Base-by-base conservation (phyloP, 35 echinoderm and acorn worm species). In the Apostichopus californicus region DNA sequence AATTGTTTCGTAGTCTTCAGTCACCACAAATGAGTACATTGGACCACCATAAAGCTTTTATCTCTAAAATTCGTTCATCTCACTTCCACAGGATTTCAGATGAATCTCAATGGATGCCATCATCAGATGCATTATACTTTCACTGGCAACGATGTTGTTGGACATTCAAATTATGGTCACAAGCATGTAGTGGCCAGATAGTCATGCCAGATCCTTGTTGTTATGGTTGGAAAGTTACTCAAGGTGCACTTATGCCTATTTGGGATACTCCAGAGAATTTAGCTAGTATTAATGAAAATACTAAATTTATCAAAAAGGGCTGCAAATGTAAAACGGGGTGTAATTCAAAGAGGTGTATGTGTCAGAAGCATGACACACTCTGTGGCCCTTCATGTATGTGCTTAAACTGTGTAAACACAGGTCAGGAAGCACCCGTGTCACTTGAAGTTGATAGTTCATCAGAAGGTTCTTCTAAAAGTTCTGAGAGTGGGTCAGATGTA, bases 271-370 rank as follows among this genome's bases (percentile, higher is more conserved):
- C 24, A 2, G 92, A 93, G 28, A 93, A 93, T 68, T 25, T 77
- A 2, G 15, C 55, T 34, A 84, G 81, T 25, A 78, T 94, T 55
- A 77, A 18, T 15, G 52, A 81, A 71, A 72, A 63, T 3, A 75
- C 77, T 1, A 34, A 79, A 34, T 89, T 90, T 66, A 58, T 89
- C 2, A 94, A 89, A 68, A 17, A 24, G 15, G 93, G 93, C 21
- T 94, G 87, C 77, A 89, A 79, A 10, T 94, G 93, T 66, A 90
- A 81, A 64, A 94, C 86, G 24, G 87, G 78, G 1, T 94, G 93
- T 80, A 22, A 1, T 4, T 79, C 17, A 18, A 58, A 77, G 0
- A 63, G 55, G 1, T 94, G 93, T 55, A 79, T 25, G 24, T 8
- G 11, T 80, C 17, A 34, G 18, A 90, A 94, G 28, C 24, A 9